These are phyloP conservation scores for Amblyjoppa fuscipennis DNA, from an alignment of 2,888 invertebrate species.

Conservation along the genomic window DNA sequence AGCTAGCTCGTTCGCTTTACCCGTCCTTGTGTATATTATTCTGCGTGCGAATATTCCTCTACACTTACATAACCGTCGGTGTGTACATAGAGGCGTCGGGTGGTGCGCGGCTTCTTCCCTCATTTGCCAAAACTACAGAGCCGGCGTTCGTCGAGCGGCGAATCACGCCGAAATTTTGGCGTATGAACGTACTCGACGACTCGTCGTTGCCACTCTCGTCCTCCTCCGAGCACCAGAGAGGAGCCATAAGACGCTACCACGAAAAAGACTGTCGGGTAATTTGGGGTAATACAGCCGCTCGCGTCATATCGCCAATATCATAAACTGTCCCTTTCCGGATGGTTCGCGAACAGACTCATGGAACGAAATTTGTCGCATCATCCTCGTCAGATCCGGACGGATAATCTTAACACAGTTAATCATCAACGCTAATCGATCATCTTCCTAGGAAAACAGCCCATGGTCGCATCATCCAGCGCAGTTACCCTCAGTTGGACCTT, in stretches of 20 bases:
- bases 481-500: too few species aligned
- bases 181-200: conserved; percentile 9
- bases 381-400: too few species aligned
- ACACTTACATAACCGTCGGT: conserved; percentile 20
- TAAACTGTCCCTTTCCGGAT: not conserved
- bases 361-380: too few species aligned
- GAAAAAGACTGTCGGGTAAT: conserved; percentile 35
- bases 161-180: conserved; percentile 34
- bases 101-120: conserved; percentile 45
- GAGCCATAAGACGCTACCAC: conserved; percentile 29
- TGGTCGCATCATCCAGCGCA: too few species aligned
- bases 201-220: conserved; percentile 27
- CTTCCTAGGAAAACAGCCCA: too few species aligned
- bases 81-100: not conserved
- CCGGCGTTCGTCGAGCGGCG: not conserved
- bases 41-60: conserved; percentile 11
- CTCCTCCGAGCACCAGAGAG: conserved; percentile 13
- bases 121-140: conserved; percentile 57
- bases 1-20: conserved; percentile 48
- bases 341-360: too few species aligned
- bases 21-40: conserved; percentile 24
- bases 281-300: not conserved
- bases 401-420: too few species aligned
- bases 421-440: too few species aligned
- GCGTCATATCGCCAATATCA: not conserved